Percentiles rank a stretch among this genome's conserved stretches.
These are phyloP conservation scores for Enteromius treurensis DNA, from an alignment of 2,797 vertebrate species.

Conservation along the genomic window DNA sequence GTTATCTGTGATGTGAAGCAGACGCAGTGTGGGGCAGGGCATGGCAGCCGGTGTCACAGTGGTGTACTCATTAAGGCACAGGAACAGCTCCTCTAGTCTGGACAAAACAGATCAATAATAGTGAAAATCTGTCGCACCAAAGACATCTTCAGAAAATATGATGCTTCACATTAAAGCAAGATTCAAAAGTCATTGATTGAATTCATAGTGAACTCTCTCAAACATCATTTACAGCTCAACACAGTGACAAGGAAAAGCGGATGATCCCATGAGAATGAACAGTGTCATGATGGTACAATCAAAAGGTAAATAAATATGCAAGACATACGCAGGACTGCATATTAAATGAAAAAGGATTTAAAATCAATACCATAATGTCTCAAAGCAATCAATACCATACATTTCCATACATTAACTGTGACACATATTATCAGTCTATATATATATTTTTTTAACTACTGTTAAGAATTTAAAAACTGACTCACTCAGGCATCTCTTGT, in stretches of 20 bases:
- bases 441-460: not conserved
- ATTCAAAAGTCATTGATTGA: not conserved
- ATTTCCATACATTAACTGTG: not conserved
- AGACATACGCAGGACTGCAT: not conserved
- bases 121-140: not conserved
- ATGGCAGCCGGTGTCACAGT: constrained; percentile 85
- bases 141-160: not conserved
- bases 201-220: not conserved
- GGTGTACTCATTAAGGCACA: constrained; percentile 98
- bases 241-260: not conserved
- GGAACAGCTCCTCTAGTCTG: constrained; percentile 97
- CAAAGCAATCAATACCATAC: not conserved
- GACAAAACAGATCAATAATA: not conserved
- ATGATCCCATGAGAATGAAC: not conserved
- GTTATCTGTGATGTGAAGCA: constrained; percentile 98
- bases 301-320: not conserved
- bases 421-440: not conserved
- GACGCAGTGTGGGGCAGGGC: constrained; percentile 88
- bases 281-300: not conserved
- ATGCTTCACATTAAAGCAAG: not conserved
- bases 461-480: not conserved
- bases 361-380: not conserved
- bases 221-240: not conserved
- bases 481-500: constrained; percentile 92
- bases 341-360: not conserved